Base-by-base conservation (phyloP, 2,888 invertebrate species). In the Eupithecia dodoneata region DNA sequence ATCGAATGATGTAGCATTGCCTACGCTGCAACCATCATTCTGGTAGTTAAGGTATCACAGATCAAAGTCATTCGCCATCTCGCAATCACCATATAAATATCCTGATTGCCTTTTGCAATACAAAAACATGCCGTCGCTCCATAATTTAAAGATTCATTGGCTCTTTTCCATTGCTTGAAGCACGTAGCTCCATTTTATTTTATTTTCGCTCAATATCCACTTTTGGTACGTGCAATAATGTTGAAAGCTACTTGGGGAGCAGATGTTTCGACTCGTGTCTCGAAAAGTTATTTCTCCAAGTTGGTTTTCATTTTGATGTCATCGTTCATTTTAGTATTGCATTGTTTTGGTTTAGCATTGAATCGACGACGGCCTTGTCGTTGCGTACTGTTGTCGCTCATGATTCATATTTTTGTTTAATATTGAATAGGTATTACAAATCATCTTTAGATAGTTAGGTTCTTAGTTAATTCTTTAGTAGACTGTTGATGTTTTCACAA, bases 311-410 rank as follows among this genome's bases (percentile, higher is more conserved):
- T 79, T 80, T 81, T 81, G 81, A 83, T 81, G 82, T 83, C 82
- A 83, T 77, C 82, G 77, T 78, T 81, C 75, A 76, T 77, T 81
- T 80, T 80, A 79, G 80, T 72, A 70, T 71, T 70, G 80, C 47
- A 81, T 81, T 81, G 81, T 81, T 80, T 79, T 78, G 70, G 49
- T 81, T 77, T 81, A 80, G 75, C 83, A 81, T 82, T 83, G 83
- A 80, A 80, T 72, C 73, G 59, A n/a, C 74, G 75, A 70, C 75
- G 65, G 76, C 66, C 74, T 4, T 69, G 70, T 41, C 66, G 10
- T 12, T 18, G 47, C n/a, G 18, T 69, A 44, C 69, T 18, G 45
- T 74, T 74, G 45, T 75, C 45, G 76, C 73, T 76, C 79, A 77
- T 83, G 82, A 83, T 81, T 83, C 81, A 82, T 63, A 18, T 80